Evolutionary conservation across 2,888 invertebrate genomes (phyloP).

Genomic region (Microplitis deprimator): DNA sequence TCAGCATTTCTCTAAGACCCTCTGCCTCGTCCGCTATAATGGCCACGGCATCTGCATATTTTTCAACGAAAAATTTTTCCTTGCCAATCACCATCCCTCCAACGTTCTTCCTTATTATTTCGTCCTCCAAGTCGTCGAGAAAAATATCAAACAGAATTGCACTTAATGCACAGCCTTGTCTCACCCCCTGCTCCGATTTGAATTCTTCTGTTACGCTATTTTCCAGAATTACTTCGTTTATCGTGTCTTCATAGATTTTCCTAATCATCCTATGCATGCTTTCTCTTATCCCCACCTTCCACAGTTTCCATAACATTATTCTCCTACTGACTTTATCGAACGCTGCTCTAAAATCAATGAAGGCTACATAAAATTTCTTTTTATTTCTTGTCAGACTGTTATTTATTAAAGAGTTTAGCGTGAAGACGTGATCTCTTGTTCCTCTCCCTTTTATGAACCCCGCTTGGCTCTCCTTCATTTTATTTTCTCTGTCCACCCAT

Average conservation of each 20-base stretch:
- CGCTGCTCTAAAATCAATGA: background rate
- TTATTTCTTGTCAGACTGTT: background rate
- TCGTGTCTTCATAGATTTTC: background rate
- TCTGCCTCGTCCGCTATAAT: slow-evolving; percentile 12
- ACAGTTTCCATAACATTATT: background rate
- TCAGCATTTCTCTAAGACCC: background rate
- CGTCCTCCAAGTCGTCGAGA: slow-evolving; percentile 12
- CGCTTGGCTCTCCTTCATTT: too few relatives aligned
- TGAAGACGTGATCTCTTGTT: too few relatives aligned
- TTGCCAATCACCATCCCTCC: slow-evolving; percentile 25
- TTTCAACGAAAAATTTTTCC: slow-evolving; percentile 12
- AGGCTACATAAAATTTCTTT: background rate
- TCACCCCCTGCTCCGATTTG: slow-evolving; percentile 4
- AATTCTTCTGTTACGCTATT: background rate
- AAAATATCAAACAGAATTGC: slow-evolving; percentile 8
- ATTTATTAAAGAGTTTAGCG: slow-evolving; percentile 5
- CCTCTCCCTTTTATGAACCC: too few relatives aligned
- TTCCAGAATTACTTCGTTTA: background rate
- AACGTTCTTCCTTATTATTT: background rate
- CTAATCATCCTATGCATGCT: slow-evolving; percentile 9
- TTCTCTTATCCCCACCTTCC: background rate
- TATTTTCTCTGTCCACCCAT: background rate
- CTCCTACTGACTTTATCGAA: background rate
- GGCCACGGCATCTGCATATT: slow-evolving; percentile 30
- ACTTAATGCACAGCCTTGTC: slow-evolving; percentile 14